A percentile compares a stretch with the other conserved stretches of the same genome.
phyloP scores from a whole-genome alignment of 2,113 vertebrate genomes.

The Bos taurus region ARS-UCD2.0 NC_037340.1:6985001-6985500 shows the following conservation, averaged over 20 bases:
- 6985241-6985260: accelerated
- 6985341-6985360: not conserved
- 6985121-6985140: not conserved
- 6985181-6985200: not conserved
- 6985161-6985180: not conserved
- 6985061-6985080: not conserved
- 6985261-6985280: not conserved
- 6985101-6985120: slow-evolving; percentile 21
- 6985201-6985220: not conserved
- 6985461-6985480: not conserved
- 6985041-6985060: slow-evolving; percentile 11
- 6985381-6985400: not conserved
- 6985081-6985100: not conserved
- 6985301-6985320: not conserved
- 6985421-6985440: not conserved
- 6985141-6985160: not conserved
- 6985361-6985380: not conserved
- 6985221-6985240: not conserved
- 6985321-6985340: not conserved
- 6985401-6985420: not conserved
- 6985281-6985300: not conserved
- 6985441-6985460: accelerated
- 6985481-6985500: not conserved
- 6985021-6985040: not conserved
- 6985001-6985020: slow-evolving; percentile 18